A percentile compares a stretch with the other conserved stretches of the same genome.
phyloP scores from a whole-genome alignment of 1,140 invertebrate species.

The Stegodyphus dumicola region DNA sequence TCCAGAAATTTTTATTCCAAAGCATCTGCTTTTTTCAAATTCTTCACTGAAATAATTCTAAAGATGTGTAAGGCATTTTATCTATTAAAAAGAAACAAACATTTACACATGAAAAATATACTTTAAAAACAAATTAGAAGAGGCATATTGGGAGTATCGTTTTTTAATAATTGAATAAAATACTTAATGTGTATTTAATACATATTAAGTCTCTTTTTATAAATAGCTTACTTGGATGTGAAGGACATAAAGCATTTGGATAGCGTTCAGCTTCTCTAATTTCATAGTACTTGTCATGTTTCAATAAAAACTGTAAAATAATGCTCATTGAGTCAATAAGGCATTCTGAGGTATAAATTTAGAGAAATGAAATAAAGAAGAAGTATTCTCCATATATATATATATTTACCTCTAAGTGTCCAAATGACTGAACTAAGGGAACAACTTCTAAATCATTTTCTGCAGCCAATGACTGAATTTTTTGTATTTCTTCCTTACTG shows the following conservation, averaged over 20 bases:
- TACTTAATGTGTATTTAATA: background rate
- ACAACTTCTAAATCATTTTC: slow-evolving; percentile 75
- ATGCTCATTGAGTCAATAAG: too few species aligned
- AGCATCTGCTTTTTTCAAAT: too few species aligned
- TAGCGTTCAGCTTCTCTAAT: slow-evolving; percentile 72
- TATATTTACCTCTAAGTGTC: slow-evolving; percentile 65
- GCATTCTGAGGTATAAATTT: too few species aligned
- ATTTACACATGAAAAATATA: background rate
- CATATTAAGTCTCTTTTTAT: background rate
- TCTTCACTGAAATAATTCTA: too few species aligned
- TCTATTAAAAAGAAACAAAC: background rate
- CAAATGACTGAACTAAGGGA: slow-evolving; percentile 66
- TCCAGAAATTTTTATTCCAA: too few species aligned
- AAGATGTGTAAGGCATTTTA: too few species aligned
- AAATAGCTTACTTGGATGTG: slow-evolving; percentile 53
- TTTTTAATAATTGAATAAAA: background rate
- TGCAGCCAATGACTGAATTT: slow-evolving; percentile 75
- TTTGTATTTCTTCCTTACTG: slow-evolving; percentile 74
- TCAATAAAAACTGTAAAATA: slow-evolving; percentile 72
- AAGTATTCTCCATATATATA: background rate
- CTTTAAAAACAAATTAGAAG: background rate
- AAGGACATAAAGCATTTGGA: slow-evolving; percentile 70
- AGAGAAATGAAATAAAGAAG: too few species aligned
- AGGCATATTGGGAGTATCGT: too few species aligned
- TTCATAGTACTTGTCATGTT: slow-evolving; percentile 70